Evolutionary conservation across 1,140 invertebrate genomes (phyloP).

Genomic region (Oncopeltus fasciatus): DNA sequence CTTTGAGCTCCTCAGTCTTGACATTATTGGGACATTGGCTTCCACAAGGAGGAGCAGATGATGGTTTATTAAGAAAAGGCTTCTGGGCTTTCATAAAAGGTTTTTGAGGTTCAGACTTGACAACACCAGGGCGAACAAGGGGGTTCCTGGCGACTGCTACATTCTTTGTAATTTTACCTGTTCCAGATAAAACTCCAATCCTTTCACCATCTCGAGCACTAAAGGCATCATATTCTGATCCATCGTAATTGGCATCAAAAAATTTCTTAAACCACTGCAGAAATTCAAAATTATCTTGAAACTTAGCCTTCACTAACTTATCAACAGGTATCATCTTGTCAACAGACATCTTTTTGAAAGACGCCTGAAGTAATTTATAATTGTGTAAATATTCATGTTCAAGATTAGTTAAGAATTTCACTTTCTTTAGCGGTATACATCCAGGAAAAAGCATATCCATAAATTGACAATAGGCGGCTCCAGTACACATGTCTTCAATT

Average conservation of each 20-base stretch:
- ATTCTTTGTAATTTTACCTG: neutral
- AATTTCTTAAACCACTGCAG: slow-evolving; percentile 99
- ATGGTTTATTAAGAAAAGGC: too few species aligned
- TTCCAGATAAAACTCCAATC: too few species aligned
- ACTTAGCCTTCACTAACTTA: slow-evolving; percentile 82
- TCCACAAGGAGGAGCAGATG: too few species aligned
- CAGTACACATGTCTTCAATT: slow-evolving; percentile 96
- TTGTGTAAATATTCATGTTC: slow-evolving; percentile 99
- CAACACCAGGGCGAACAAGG: neutral
- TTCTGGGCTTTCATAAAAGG: too few species aligned
- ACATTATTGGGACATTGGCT: neutral
- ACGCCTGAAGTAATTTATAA: slow-evolving; percentile 95
- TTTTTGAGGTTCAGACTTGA: too few species aligned
- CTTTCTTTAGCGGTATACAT: slow-evolving; percentile 78
- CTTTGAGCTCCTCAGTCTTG: neutral
- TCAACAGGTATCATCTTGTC: slow-evolving; percentile 94
- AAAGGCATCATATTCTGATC: slow-evolving; percentile 79
- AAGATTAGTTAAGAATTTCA: slow-evolving; percentile 95
- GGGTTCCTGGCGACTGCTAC: neutral
- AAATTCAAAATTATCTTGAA: slow-evolving; percentile 98
- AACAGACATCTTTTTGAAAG: slow-evolving; percentile 92
- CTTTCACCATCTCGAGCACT: slow-evolving; percentile 66
- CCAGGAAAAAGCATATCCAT: slow-evolving; percentile 99
- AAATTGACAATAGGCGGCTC: slow-evolving; percentile 95
- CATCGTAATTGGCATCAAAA: slow-evolving; percentile 94